Evolutionary conservation across 2,113 vertebrate genomes (phyloP).

Genomic region (Shinisaurus crocodilurus): DNA sequence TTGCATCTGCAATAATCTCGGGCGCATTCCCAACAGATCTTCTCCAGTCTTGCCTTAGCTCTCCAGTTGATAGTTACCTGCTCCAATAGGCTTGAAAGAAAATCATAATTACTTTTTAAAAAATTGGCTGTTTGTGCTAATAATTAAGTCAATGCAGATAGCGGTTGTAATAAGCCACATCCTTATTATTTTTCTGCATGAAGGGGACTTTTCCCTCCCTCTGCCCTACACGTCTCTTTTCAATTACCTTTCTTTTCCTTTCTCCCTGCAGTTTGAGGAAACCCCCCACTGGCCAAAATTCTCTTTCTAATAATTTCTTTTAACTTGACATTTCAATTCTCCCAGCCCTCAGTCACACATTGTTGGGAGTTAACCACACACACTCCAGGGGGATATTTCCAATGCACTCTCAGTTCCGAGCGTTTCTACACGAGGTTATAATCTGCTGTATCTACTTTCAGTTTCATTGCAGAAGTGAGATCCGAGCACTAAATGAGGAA

Average conservation of each 20-base stretch:
- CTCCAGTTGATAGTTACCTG: neutral
- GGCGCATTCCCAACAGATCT: neutral
- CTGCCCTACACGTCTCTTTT: neutral
- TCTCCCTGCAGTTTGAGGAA: slow-evolving; percentile 7
- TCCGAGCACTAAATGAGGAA: too few relatives aligned
- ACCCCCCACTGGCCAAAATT: neutral
- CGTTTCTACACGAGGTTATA: too few relatives aligned
- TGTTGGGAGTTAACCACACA: neutral
- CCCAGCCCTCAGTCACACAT: neutral
- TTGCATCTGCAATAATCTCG: neutral
- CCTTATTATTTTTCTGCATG: neutral
- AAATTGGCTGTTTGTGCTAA: neutral
- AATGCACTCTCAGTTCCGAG: neutral
- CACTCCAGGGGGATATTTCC: neutral
- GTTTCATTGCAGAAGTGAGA: too few relatives aligned
- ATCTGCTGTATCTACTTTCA: too few relatives aligned
- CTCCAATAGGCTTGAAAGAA: neutral
- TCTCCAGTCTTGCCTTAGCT: neutral
- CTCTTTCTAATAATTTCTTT: neutral
- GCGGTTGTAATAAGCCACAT: neutral
- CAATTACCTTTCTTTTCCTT: slow-evolving; percentile 14
- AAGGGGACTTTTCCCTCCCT: neutral
- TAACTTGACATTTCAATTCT: slow-evolving; percentile 7
- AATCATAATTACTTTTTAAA: slow-evolving; percentile 30
- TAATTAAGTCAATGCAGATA: slow-evolving; percentile 27